Evolutionary conservation across 2,113 vertebrate genomes (phyloP), one percentile per base, ranked within the genome.

Genomic region (Capreolus pygargus): DNA sequence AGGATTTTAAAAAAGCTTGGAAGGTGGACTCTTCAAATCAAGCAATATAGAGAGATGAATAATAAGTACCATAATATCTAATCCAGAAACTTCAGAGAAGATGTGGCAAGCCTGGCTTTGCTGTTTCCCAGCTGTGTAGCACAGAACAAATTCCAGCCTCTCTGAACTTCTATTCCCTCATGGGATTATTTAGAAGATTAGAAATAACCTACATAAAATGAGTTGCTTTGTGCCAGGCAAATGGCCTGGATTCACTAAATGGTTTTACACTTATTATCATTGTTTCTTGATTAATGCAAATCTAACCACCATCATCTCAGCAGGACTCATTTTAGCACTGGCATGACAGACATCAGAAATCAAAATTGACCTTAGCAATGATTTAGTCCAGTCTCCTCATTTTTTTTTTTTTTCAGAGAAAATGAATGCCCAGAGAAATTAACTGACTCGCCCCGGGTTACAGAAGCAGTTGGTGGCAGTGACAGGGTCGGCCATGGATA

Each of bases 221-320:
- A 83, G 54, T 97, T 92, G 45, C 81, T 95, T 96, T 43, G 92
- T 97, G 94, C 91, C 85, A 86, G 94, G 96, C 90, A 94, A 97
- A 95, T 96, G 87, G 81, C 76, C 95, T 95, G 76, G 45, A 85
- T 39, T 94, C 88, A 74, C 96, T 96, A 78, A 97, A 94, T 93
- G 92, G 81, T 92, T 97, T 91, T 82, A 85, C 33, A 86, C 90
- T 98, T 95, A 96, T 95, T 96, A 98, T 97, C 96, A 95, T 92
- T 97, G 95, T 97, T 97, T 96, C 96, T 94, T 98, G 97, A 98
- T 98, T 97, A 98, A 98, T 98, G 98, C 96, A 97, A 97, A 97
- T 98, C 92, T 96, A 92, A 78, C 87, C 94, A 58, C 92, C 96
- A 97, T 98, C 97, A 94, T 97, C 98, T 97, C 97, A 98, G 98